These are phyloP conservation scores for Eupithecia subumbrata DNA, from an alignment of 2,888 invertebrate genomes.

Conservation along the genomic window DNA sequence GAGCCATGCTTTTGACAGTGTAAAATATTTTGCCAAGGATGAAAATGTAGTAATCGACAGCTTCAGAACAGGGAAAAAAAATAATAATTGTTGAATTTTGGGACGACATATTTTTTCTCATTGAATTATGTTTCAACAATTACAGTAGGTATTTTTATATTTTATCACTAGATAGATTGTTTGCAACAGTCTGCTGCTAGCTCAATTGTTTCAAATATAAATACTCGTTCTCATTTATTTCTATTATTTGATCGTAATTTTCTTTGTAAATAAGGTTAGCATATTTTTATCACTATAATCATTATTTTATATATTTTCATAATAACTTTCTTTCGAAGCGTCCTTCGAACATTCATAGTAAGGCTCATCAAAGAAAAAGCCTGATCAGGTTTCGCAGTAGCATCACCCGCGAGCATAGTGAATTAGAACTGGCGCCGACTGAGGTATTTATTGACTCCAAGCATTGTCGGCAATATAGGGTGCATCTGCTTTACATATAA, in stretches of 20 bases:
- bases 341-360: background rate
- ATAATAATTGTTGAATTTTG: background rate
- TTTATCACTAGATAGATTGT: background rate
- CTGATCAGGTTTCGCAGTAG: slow-evolving; percentile 38
- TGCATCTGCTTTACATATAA: slow-evolving; percentile 38
- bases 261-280: too few species aligned
- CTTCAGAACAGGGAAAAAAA: background rate
- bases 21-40: background rate
- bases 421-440: slow-evolving; percentile 75
- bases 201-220: too few species aligned
- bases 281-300: too few species aligned
- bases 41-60: background rate
- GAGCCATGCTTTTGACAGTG: background rate
- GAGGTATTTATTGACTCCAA: slow-evolving; percentile 70
- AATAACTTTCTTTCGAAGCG: background rate
- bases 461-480: slow-evolving; percentile 51
- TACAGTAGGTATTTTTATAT: background rate
- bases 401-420: slow-evolving; percentile 63
- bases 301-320: background rate
- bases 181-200: too few species aligned
- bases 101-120: background rate
- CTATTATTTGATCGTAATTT: too few species aligned
- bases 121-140: background rate
- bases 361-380: background rate
- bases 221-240: too few species aligned